Evolutionary conservation across 2,888 invertebrate genomes (phyloP).

Genomic region (Syrista parreyssii): DNA sequence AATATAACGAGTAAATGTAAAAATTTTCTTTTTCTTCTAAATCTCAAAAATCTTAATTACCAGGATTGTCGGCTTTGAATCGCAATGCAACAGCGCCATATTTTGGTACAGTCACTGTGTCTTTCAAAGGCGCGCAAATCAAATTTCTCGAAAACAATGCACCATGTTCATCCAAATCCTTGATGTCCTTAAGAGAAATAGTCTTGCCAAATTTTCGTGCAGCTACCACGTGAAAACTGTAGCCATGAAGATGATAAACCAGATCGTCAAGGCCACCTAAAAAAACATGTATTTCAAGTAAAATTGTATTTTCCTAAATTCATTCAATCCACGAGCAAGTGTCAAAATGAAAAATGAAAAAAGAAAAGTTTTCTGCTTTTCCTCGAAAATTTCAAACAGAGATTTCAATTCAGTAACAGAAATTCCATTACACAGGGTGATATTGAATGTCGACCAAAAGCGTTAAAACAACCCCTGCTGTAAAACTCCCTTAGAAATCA

Average conservation of each 20-base stretch:
- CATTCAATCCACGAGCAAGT: background rate
- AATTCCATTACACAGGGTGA: background rate
- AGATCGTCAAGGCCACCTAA: constrained; percentile 74
- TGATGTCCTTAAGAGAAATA: constrained; percentile 69
- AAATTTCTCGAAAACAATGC: constrained; percentile 71
- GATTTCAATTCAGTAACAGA: background rate
- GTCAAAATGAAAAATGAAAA: background rate
- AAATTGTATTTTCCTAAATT: background rate
- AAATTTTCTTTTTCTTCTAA: background rate
- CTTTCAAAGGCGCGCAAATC: constrained; percentile 74
- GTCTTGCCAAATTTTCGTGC: constrained; percentile 69
- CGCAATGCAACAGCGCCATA: constrained; percentile 77
- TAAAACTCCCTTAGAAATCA: background rate
- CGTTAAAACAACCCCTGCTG: background rate
- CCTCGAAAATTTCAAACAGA: background rate
- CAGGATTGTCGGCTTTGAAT: constrained; percentile 81
- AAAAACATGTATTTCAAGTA: constrained; percentile 27
- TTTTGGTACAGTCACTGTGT: constrained; percentile 79
- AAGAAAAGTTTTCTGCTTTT: background rate
- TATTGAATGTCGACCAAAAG: background rate
- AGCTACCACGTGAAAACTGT: constrained; percentile 78
- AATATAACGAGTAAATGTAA: background rate
- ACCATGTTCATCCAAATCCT: constrained; percentile 71
- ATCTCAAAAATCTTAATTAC: constrained; percentile 57
- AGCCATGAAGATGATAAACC: constrained; percentile 82